These are phyloP conservation scores for Halisarca cf. caerulea DNA, from an alignment of 37 sponge, comb jelly and placozoan genomes.

Conservation along the genomic window DNA sequence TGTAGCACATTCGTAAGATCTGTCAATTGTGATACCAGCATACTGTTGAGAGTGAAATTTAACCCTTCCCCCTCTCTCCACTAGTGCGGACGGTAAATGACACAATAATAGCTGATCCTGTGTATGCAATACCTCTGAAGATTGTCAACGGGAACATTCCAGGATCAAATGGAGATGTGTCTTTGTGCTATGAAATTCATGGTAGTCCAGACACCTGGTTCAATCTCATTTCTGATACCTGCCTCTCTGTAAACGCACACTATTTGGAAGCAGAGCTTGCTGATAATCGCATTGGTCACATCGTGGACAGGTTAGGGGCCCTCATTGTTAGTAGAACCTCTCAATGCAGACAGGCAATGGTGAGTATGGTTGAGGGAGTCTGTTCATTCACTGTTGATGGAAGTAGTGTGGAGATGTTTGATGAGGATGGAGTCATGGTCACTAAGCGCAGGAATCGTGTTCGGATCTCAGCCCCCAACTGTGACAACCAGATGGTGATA, in stretches of 20 bases:
- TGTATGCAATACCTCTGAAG: not conserved
- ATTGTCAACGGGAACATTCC: not conserved
- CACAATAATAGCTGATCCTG: slow-evolving; percentile 19
- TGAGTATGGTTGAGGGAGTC: not conserved
- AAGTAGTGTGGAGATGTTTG: not conserved
- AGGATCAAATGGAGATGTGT: not conserved
- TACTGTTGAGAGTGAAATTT: too few relatives aligned
- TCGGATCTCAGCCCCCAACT: slow-evolving; percentile 16
- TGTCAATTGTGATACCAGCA: too few relatives aligned
- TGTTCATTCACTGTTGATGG: slow-evolving; percentile 3
- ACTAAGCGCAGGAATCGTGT: not conserved
- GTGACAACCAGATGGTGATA: slow-evolving; percentile 12
- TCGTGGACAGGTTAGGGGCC: not conserved
- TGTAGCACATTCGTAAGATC: too few relatives aligned
- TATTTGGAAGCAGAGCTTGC: not conserved
- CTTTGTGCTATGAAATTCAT: slow-evolving; percentile 13
- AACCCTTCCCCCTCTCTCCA: too few relatives aligned
- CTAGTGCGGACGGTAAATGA: slow-evolving; percentile 5
- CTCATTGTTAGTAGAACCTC: not conserved
- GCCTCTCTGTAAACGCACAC: not conserved
- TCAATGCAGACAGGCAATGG: not conserved
- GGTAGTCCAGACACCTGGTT: slow-evolving; percentile 12
- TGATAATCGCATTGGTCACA: not conserved
- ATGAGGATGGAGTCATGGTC: not conserved
- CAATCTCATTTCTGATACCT: slow-evolving; percentile 19